Evolutionary conservation across 2,888 invertebrate genomes (phyloP).

Genomic region (Oasisia sp.): DNA sequence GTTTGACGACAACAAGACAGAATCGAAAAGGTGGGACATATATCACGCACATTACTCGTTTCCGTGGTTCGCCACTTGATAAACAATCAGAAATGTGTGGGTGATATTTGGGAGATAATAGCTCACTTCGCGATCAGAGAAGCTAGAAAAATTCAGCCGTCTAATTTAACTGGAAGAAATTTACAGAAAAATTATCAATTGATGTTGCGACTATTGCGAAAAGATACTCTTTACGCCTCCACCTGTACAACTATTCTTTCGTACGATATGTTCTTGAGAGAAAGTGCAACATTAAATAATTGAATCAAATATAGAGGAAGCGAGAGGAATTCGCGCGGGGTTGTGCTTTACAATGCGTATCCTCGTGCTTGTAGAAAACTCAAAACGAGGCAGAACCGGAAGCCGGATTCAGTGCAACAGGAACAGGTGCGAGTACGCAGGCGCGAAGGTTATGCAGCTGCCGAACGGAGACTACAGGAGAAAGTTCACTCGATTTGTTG

Average conservation of each 20-base stretch:
- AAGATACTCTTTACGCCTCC: not conserved
- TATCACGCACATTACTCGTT: not conserved
- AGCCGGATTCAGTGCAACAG: slow-evolving; percentile 27
- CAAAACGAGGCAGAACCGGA: not conserved
- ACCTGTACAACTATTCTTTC: not conserved
- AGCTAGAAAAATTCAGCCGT: not conserved
- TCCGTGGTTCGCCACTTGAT: not conserved
- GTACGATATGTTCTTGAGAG: not conserved
- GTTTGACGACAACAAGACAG: slow-evolving; percentile 38
- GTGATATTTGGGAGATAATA: not conserved
- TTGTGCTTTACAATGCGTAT: not conserved
- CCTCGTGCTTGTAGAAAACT: not conserved
- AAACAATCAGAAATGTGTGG: too few species aligned
- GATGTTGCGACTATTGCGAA: not conserved
- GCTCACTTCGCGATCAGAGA: not conserved
- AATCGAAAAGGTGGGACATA: slow-evolving; percentile 14
- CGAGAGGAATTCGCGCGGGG: not conserved
- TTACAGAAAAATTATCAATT: not conserved
- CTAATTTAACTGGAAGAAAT: not conserved
- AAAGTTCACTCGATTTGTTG: slow-evolving; percentile 40
- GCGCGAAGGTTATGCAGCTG: slow-evolving; percentile 55
- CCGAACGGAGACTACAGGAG: slow-evolving; percentile 45
- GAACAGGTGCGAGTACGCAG: slow-evolving; percentile 51
- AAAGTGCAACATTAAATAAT: not conserved
- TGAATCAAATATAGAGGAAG: not conserved